Conservation (phyloP, 2,113 vertebrate species). For the Lethenteron reissneri region DNA sequence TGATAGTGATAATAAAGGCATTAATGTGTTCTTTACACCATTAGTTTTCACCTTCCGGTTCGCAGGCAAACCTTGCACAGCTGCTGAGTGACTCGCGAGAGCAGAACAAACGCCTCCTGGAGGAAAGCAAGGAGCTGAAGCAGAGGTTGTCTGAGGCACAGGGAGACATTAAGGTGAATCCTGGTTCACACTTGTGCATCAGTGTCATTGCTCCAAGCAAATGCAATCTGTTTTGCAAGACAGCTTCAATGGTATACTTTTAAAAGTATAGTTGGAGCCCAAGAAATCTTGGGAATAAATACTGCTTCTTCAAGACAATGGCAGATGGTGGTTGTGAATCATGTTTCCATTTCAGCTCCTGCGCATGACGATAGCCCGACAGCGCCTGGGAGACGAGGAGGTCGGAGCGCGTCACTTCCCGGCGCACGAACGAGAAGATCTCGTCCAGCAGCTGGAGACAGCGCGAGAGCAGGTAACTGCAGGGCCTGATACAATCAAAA, state of each 20-base stretch:
- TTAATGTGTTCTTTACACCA: too few species aligned
- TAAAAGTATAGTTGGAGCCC: too few species aligned
- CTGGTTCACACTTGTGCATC: not conserved
- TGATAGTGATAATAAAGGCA: too few species aligned
- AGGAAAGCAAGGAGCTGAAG: constrained; percentile 71
- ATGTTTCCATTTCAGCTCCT: constrained; percentile 33
- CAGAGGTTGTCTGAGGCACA: constrained; percentile 67
- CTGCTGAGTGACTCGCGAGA: constrained; percentile 61
- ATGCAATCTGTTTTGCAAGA: too few species aligned
- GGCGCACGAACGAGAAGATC: constrained; percentile 68
- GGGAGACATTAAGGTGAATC: constrained; percentile 77
- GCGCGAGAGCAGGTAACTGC: constrained; percentile 52
- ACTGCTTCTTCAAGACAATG: too few species aligned
- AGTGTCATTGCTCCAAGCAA: too few species aligned
- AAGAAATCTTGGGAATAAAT: too few species aligned
- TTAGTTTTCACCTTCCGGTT: constrained; percentile 8
- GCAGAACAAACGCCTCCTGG: constrained; percentile 43
- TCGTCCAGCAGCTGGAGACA: constrained; percentile 63
- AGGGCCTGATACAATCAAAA: too few species aligned
- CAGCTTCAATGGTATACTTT: too few species aligned
- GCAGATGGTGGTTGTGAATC: too few species aligned
- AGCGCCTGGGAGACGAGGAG: constrained; percentile 77
- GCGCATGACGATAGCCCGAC: constrained; percentile 87
- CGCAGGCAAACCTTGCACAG: constrained; percentile 69
- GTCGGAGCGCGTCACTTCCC: constrained; percentile 68